Conservation (phyloP, 1,140 invertebrate species). For the Aphelinus atriplicis region DNA sequence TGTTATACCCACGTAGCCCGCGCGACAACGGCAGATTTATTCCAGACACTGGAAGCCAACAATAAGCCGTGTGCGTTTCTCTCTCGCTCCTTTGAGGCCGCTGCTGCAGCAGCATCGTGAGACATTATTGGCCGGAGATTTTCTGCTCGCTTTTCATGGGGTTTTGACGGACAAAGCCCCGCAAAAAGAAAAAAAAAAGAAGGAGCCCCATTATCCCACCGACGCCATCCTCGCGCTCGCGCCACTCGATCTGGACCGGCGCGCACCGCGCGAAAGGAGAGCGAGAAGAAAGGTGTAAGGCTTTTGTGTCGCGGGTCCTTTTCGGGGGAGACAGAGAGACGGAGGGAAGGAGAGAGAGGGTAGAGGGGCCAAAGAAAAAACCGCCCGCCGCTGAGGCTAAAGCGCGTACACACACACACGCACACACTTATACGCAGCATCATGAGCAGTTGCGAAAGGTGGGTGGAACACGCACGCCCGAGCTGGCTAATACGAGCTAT, state of each 20-base stretch:
- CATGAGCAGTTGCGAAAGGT: background rate
- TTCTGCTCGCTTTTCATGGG: conserved; percentile 52
- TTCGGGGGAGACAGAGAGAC: conserved; percentile 15
- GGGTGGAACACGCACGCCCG: background rate
- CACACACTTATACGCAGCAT: background rate
- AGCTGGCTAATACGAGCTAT: too few relatives aligned
- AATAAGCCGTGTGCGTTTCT: background rate
- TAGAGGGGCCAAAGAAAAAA: too few relatives aligned
- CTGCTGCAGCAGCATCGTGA: conserved; percentile 29
- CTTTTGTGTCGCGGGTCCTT: conserved; percentile 49
- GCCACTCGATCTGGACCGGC: conserved; percentile 24
- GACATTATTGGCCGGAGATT: conserved; percentile 55
- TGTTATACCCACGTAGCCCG: background rate
- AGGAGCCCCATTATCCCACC: conserved; percentile 49
- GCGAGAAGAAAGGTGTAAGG: conserved; percentile 53
- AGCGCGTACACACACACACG: conserved; percentile 21
- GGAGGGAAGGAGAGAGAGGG: too few relatives aligned
- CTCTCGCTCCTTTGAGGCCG: background rate
- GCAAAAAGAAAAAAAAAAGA: conserved; percentile 39
- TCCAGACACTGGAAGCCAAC: conserved; percentile 29
- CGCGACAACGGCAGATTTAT: conserved; percentile 37
- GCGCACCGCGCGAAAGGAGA: conserved; percentile 12
- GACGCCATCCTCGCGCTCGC: conserved; percentile 20
- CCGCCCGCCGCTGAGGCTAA: conserved; percentile 21
- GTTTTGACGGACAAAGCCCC: conserved; percentile 50